These are phyloP conservation scores for Vesta saturnalis DNA, from an alignment of 2,888 invertebrate genomes.

Conservation along the genomic window DNA sequence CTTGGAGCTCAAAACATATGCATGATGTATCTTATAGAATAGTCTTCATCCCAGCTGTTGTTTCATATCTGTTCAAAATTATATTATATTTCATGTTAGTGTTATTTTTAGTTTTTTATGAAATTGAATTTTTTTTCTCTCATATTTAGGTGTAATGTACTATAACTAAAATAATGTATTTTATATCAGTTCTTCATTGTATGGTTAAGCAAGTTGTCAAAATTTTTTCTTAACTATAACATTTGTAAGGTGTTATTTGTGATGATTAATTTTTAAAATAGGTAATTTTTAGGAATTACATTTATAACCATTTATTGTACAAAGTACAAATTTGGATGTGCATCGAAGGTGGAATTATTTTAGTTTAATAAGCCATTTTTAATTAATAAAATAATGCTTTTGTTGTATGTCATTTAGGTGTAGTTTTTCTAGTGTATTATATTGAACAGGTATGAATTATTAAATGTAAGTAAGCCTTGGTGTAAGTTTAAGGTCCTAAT, in stretches of 20 bases:
- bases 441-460: slow-evolving; percentile 9
- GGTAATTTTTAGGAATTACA: slow-evolving; percentile 9
- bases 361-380: neutral
- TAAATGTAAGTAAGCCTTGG: slow-evolving; percentile 4
- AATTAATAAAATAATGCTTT: neutral
- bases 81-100: neutral
- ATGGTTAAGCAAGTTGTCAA: too few species aligned
- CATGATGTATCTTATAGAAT: slow-evolving; percentile 63
- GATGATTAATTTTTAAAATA: too few species aligned
- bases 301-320: neutral
- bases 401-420: neutral
- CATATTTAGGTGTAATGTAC: too few species aligned
- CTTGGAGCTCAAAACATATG: slow-evolving; percentile 59
- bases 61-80: slow-evolving; percentile 42
- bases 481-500: slow-evolving; percentile 4
- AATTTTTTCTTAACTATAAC: too few species aligned
- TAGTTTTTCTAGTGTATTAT: neutral
- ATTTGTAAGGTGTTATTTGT: too few species aligned
- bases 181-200: too few species aligned
- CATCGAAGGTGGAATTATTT: neutral
- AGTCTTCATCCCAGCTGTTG: slow-evolving; percentile 55
- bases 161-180: too few species aligned
- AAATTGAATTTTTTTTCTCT: neutral
- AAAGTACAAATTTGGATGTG: slow-evolving; percentile 4
- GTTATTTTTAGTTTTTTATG: neutral